A percentile compares a stretch with the other conserved stretches of the same genome.
These are phyloP conservation scores for Clarias batrachus DNA, from an alignment of 2,113 vertebrate species.

Conservation along the genomic window DNA sequence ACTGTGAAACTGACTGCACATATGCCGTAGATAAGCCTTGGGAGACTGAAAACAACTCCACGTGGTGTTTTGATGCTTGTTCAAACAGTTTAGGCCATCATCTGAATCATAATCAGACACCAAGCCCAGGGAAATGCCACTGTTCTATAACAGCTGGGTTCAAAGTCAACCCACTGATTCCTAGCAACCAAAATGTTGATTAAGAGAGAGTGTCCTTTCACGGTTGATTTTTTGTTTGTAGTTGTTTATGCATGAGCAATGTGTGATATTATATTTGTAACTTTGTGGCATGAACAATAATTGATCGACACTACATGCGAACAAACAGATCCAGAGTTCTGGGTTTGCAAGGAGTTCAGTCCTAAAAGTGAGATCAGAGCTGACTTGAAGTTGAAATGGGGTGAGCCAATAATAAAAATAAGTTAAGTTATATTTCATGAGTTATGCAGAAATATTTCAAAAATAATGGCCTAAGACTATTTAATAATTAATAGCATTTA, in stretches of 20 bases:
- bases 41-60: conserved; percentile 10
- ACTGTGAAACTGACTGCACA: neutral
- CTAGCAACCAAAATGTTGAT: conserved; percentile 32
- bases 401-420: too few relatives aligned
- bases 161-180: conserved; percentile 33
- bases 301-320: conserved; percentile 4
- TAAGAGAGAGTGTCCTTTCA: conserved; percentile 36
- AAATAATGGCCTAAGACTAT: neutral
- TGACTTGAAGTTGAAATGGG: too few relatives aligned
- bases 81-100: conserved; percentile 11
- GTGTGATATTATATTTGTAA: conserved; percentile 10
- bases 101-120: conserved; percentile 13
- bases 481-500: neutral
- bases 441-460: neutral
- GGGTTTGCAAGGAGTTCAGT: neutral
- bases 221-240: conserved; percentile 6
- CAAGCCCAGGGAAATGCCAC: conserved; percentile 36
- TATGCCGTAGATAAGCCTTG: neutral
- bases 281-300: conserved; percentile 11
- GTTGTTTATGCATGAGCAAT: neutral
- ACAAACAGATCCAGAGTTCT: neutral
- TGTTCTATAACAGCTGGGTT: conserved; percentile 24
- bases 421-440: too few relatives aligned
- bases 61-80: conserved; percentile 9
- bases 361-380: too few relatives aligned